phyloP scores from a whole-genome alignment of 37 sponge, comb jelly and placozoan species.

The Haliclona indistincta region DNA sequence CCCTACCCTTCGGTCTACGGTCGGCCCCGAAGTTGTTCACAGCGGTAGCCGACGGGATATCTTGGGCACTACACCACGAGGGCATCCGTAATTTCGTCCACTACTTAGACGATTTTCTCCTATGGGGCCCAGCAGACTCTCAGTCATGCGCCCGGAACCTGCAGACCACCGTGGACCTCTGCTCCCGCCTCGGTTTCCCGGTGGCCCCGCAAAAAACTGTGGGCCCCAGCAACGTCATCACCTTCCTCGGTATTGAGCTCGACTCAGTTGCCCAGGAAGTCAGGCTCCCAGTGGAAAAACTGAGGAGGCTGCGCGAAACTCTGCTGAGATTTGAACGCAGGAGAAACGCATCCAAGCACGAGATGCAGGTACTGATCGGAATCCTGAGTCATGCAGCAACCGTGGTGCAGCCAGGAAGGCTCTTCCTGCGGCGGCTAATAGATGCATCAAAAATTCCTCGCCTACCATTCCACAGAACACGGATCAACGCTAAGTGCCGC shows the following conservation, averaged over 20 bases:
- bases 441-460: not conserved
- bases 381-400: not conserved
- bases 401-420: not conserved
- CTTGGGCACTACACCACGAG: not conserved
- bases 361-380: no score
- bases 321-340: no score
- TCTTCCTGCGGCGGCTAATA: not conserved
- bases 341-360: no score
- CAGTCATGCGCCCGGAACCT: not conserved
- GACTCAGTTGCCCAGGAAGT: constrained; percentile 12
- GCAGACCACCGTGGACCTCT: not conserved
- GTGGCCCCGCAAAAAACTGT: constrained; percentile 7
- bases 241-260: constrained; percentile 15
- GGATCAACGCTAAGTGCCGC: not conserved
- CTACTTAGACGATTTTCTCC: constrained; percentile 5
- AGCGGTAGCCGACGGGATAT: constrained; percentile 2
- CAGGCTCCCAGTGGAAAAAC: constrained; percentile 10
- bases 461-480: not conserved
- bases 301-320: not conserved
- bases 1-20: constrained; percentile 10
- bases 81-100: constrained; percentile 2
- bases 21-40: constrained; percentile 12
- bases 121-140: not conserved
- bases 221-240: constrained; percentile 21
- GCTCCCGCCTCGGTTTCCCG: constrained; percentile 5